These are phyloP conservation scores for Grammatotria lemairii DNA, from an alignment of 2,113 vertebrate genomes.

Conservation along the genomic window DNA sequence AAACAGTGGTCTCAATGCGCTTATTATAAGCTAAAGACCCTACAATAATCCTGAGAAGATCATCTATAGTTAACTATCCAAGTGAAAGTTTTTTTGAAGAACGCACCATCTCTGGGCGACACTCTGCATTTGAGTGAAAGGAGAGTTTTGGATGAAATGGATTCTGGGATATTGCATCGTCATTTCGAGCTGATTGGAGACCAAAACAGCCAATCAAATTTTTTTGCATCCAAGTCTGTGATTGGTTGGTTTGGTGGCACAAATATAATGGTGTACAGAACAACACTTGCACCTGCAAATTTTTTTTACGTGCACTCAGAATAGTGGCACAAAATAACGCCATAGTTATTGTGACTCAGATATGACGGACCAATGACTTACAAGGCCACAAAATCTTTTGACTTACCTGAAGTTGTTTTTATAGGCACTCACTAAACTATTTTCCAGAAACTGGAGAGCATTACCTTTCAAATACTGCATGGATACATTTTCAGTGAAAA, in stretches of 20 bases:
- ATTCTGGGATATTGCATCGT: background rate
- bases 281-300: background rate
- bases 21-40: background rate
- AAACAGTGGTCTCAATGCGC: background rate
- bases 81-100: background rate
- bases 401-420: background rate
- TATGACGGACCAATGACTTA: background rate
- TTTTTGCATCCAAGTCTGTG: background rate
- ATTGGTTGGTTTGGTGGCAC: background rate
- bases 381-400: background rate
- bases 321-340: background rate
- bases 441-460: background rate
- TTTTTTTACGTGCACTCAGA: background rate
- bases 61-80: background rate
- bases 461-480: background rate
- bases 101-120: background rate
- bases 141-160: background rate
- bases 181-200: background rate
- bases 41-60: background rate
- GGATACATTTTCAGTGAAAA: background rate
- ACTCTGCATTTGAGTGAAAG: background rate
- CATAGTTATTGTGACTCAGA: background rate
- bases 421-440: background rate
- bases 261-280: background rate
- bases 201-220: background rate